These are phyloP conservation scores for Cyclophora albipunctata DNA, from an alignment of 2,888 invertebrate species.

Conservation along the genomic window DNA sequence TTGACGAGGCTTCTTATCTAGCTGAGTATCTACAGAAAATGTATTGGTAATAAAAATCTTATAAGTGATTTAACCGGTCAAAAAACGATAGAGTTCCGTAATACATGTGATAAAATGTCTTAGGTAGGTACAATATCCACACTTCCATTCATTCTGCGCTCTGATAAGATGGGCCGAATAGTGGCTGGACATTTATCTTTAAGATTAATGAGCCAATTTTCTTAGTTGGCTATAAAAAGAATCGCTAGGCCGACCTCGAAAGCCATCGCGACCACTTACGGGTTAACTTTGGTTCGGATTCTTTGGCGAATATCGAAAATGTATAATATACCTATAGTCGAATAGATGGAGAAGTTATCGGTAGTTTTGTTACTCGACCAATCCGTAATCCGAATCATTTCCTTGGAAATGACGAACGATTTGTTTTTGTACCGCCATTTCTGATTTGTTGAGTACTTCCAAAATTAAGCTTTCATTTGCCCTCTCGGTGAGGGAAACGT, in stretches of 20 bases:
- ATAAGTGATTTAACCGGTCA: conserved; percentile 32
- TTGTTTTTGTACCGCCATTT: conserved; percentile 6
- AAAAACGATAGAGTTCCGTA: conserved; percentile 35
- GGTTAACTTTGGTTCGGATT: conserved; percentile 47
- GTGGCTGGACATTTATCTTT: conserved; percentile 72
- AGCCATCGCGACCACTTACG: conserved; percentile 50
- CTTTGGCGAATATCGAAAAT: conserved; percentile 26
- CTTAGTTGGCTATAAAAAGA: conserved; percentile 75
- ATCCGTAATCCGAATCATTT: conserved; percentile 8
- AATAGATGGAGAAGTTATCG: conserved; percentile 19
- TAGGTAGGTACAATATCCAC: conserved; percentile 45
- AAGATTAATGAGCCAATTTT: conserved; percentile 76
- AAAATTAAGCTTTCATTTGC: conserved; percentile 26
- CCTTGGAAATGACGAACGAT: conserved; percentile 5
- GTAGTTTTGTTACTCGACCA: conserved; percentile 16
- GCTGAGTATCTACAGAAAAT: conserved; percentile 22
- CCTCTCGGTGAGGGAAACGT: conserved; percentile 23
- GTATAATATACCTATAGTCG: conserved; percentile 18
- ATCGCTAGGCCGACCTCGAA: conserved; percentile 61
- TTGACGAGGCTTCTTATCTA: conserved; percentile 12
- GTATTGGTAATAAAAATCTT: conserved; percentile 29
- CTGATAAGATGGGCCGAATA: conserved; percentile 73
- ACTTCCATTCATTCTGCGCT: conserved; percentile 59
- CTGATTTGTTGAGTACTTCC: conserved; percentile 6
- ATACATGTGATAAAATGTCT: conserved; percentile 39